These are phyloP conservation scores for Polydesmus complanatus DNA, from an alignment of 2,888 invertebrate species.

Conservation along the genomic window DNA sequence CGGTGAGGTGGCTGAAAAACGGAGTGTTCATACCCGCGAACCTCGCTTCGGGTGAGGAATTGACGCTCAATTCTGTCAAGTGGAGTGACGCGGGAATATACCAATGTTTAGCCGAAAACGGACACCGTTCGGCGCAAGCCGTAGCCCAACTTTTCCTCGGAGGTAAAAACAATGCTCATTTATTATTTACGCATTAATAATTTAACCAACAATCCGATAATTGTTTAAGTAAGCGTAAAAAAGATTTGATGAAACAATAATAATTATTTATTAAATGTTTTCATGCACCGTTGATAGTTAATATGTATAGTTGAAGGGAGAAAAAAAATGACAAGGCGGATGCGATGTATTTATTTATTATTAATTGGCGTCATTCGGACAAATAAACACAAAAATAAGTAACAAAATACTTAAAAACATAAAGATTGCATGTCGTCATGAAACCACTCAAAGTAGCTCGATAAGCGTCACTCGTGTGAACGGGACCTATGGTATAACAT, in stretches of 20 bases:
- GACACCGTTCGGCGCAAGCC: constrained; percentile 42
- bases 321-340: no score
- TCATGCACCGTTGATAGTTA: no score
- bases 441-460: no score
- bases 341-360: no score
- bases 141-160: constrained; percentile 36
- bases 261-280: no score
- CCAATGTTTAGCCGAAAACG: constrained; percentile 49
- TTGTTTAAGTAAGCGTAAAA: background rate
- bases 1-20: constrained; percentile 26
- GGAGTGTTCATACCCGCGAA: constrained; percentile 24
- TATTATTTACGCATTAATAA: background rate
- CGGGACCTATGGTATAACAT: no score
- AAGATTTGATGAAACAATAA: no score
- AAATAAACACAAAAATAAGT: no score
- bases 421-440: no score
- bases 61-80: constrained; percentile 6
- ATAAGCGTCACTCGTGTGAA: no score
- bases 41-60: background rate
- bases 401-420: no score
- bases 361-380: no score
- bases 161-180: constrained; percentile 30
- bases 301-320: background rate
- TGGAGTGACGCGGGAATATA: constrained; percentile 17
- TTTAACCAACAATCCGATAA: background rate